Conservation (phyloP, 2,797 vertebrate species). For the Kryptopterus vitreolus region DNA sequence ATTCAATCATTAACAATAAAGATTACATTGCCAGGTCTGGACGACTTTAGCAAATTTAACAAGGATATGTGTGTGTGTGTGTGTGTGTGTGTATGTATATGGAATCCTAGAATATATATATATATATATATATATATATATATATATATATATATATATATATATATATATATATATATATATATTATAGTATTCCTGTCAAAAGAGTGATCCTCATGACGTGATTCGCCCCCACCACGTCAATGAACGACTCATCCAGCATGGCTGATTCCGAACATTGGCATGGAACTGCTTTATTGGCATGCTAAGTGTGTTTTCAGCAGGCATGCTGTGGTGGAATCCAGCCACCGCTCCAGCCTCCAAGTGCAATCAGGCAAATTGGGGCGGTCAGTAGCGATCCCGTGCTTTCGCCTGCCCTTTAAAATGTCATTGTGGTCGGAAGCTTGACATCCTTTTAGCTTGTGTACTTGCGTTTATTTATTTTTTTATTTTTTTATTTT, state of each 20-base stretch:
- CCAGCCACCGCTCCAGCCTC: background rate
- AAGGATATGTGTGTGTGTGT: too few relatives aligned
- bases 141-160: too few relatives aligned
- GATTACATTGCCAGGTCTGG: too few relatives aligned
- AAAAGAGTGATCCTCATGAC: background rate
- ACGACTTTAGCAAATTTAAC: too few relatives aligned
- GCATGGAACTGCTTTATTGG: slow-evolving; percentile 6
- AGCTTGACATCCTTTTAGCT: slow-evolving; percentile 21
- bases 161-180: too few relatives aligned
- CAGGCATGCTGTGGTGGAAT: background rate
- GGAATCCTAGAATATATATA: too few relatives aligned
- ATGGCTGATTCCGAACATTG: slow-evolving; percentile 10
- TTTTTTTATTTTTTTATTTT: too few relatives aligned
- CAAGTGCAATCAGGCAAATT: background rate
- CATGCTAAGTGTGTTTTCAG: background rate
- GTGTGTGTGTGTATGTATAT: too few relatives aligned
- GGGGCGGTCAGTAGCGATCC: slow-evolving; percentile 6
- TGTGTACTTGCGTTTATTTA: background rate
- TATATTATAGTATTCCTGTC: too few relatives aligned
- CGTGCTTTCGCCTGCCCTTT: background rate
- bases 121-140: too few relatives aligned
- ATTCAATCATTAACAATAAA: too few relatives aligned
- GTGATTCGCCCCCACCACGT: background rate
- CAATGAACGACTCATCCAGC: slow-evolving; percentile 13
- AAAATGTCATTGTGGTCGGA: slow-evolving; percentile 3